Evolutionary conservation across 2,113 vertebrate species (phyloP).

Genomic region (Planiliza haematocheilus): DNA sequence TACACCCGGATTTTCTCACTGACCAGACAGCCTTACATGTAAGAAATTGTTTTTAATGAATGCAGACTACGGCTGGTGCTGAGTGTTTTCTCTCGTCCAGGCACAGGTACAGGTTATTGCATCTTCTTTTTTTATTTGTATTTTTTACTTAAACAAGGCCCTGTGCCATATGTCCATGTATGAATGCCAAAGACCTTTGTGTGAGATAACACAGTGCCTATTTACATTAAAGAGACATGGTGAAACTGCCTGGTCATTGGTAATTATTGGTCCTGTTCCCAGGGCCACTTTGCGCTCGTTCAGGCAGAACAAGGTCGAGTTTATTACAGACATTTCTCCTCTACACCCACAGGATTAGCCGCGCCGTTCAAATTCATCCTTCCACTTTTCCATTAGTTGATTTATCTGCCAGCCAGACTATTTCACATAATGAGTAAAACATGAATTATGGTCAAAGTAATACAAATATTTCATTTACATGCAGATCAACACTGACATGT

Average conservation of each 20-base stretch:
- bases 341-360: conserved; percentile 59
- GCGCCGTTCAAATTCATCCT: conserved; percentile 55
- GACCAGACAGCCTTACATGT: conserved; percentile 72
- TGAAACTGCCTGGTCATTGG: conserved; percentile 66
- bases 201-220: conserved; percentile 67
- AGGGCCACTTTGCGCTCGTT: conserved; percentile 41
- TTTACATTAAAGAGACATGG: conserved; percentile 79
- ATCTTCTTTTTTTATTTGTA: conserved; percentile 49
- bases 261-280: conserved; percentile 66
- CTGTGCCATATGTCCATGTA: conserved; percentile 65
- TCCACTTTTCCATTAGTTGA: conserved; percentile 64
- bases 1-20: conserved; percentile 60
- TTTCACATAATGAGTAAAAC: conserved; percentile 75
- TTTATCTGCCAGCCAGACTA: conserved; percentile 59
- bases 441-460: conserved; percentile 68
- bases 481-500: conserved; percentile 71
- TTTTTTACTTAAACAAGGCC: conserved; percentile 56
- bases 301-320: conserved; percentile 58
- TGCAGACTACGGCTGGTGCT: conserved; percentile 29
- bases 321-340: conserved; percentile 65
- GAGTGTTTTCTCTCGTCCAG: conserved; percentile 57
- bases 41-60: conserved; percentile 75
- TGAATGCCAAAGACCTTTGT: conserved; percentile 73
- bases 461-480: conserved; percentile 77
- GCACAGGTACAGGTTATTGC: conserved; percentile 34